These are phyloP conservation scores for Parotocinclus haroldoi DNA, from an alignment of 2,797 vertebrate genomes.

Conservation along the genomic window DNA sequence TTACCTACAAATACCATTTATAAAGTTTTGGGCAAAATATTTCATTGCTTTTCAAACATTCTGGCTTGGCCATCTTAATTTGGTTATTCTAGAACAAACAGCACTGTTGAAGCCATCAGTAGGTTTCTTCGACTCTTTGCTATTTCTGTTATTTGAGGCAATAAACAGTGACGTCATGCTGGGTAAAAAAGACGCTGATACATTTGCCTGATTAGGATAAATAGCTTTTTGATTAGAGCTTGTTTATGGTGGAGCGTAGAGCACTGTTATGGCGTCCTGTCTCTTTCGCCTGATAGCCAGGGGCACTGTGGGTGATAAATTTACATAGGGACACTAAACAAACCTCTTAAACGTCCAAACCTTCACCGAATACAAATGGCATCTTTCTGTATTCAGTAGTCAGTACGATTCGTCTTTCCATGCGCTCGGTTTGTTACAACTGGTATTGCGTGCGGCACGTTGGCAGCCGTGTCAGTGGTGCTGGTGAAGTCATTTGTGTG, in stretches of 20 bases:
- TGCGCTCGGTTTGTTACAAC: conserved; percentile 4
- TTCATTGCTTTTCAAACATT: conserved; percentile 31
- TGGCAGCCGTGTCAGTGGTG: neutral
- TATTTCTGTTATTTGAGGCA: conserved; percentile 47
- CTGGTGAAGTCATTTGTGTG: conserved; percentile 19
- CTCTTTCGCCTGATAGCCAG: conserved; percentile 45
- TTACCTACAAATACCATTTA: conserved; percentile 18
- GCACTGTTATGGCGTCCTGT: conserved; percentile 52
- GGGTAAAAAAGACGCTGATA: conserved; percentile 36
- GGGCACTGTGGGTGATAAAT: conserved; percentile 53
- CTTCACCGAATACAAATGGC: conserved; percentile 21
- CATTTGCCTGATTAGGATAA: conserved; percentile 68
- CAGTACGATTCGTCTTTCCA: conserved; percentile 3
- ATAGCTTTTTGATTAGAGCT: conserved; percentile 65
- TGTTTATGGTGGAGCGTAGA: conserved; percentile 45
- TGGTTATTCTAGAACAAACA: neutral
- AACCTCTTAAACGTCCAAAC: conserved; percentile 32
- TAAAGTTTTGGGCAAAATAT: conserved; percentile 13
- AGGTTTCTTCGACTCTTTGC: conserved; percentile 16
- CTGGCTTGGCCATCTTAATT: neutral
- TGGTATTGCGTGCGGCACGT: neutral
- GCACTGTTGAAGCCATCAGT: conserved; percentile 3
- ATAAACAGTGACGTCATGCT: conserved; percentile 53
- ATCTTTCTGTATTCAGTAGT: conserved; percentile 20
- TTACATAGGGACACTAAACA: conserved; percentile 41